Base-by-base conservation (phyloP, 2,888 invertebrate genomes). In the Teinopalpus imperialis region DNA sequence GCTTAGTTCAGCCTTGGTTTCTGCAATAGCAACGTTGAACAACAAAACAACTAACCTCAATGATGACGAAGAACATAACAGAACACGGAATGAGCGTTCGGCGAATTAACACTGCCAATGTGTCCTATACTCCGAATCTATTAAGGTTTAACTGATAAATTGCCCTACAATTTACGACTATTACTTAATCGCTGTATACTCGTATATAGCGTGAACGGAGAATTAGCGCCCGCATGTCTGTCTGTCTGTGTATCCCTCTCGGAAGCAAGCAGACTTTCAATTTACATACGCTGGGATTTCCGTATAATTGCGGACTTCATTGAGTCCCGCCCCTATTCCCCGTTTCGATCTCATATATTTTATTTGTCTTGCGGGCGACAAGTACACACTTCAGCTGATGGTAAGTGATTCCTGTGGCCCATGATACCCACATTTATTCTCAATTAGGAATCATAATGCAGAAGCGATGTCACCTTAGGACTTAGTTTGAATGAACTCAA, bases 191-290 rank as follows among this genome's bases (percentile, higher is more conserved):
- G 72, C 57, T n/a, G 37, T 16, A 10, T 29, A 27, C n/a, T n/a
- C 34, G 12, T 20, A 34, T 9, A 24, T 13, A 57, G 58, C 55
- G 57, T 59, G 63, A 63, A 51, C 51, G 63, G 62, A 62, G 67
- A 71, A 73, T 79, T 75, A 73, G 69, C 53, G 66, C 83, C 83
- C 86, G 83, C 83, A 82, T 82, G 63, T 63, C 73, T 69, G 73
- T 62, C 52, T 49, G 26, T 4, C 10, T 32, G 41, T 21, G 61
- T 74, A 74, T 80, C 83, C 81, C 81, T 79, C 81, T 81, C 68
- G 65, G 72, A 70, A 77, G 70, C 70, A 63, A 63, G 54, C 20
- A 7, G 16, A 42, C 63, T n/a, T n/a, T 65, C 69, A 69, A 79
- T 80, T 76, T 80, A 78, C 79, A 78, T 81, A 75, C 57, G 63